Base-by-base conservation (phyloP, 1,140 invertebrate species). In the Leguminivora glycinivorella region DNA sequence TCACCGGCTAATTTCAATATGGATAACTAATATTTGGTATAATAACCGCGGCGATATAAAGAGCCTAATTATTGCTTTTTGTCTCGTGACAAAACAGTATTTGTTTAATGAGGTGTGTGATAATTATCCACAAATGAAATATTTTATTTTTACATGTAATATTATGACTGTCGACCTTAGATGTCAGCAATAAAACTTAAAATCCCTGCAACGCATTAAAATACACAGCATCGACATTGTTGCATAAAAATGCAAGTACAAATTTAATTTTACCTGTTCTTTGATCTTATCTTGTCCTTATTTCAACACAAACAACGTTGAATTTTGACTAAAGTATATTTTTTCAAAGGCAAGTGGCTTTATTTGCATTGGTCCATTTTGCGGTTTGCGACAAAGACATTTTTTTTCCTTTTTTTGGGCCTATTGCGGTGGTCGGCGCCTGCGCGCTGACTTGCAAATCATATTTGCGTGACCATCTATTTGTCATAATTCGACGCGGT, bases 361-460 rank as follows among this genome's bases (percentile, higher is more conserved):
- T 34, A 29, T 63, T 63, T 63, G 58, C 29, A 63, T 63, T 63
- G 58, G 58, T 34, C n/a, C 58, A 63, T 63, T 63, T 77, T 83
- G 82, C 84, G 85, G 85, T 87, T 82, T 76, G 83, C 80, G 85
- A 87, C 83, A 87, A 87, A 87, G 83, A 81, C 71, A 73, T 79
- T 72, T 69, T 52, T 69, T 67, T 78, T 72, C 76, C 73, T 72
- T 70, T 70, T 70, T 74, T 74, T 58, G 52, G 10, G 22, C 68
- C 71, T 56, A 70, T 60, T 76, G 71, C 73, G 76, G 78, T 81
- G 73, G 77, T 63, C 80, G 78, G 82, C 80, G 80, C 78, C 77
- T 78, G 70, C 73, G 72, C 76, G 76, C 75, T 85, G 85, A 84
- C 81, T 85, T 80, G 84, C 83, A 75, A 73, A 76, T 77, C 67